Percentiles rank a stretch among this genome's conserved stretches.
These are phyloP conservation scores for Rhynchotus rufescens DNA, from an alignment of 2,797 vertebrate species.

Conservation along the genomic window DNA sequence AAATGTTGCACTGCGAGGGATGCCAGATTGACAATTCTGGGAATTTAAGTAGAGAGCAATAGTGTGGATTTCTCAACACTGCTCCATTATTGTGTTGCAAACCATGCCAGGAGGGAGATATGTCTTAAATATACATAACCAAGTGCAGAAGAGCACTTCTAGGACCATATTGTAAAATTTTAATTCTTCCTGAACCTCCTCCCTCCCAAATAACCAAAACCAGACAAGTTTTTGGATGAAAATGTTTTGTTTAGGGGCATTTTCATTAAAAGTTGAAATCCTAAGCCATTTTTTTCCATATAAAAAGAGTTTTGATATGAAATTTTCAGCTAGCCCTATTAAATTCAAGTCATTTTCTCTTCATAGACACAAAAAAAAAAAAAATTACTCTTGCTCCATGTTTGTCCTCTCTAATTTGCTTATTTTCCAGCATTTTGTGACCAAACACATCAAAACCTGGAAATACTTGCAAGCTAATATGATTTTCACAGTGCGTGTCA, in stretches of 20 bases:
- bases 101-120: constrained; percentile 58
- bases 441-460: neutral
- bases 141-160: constrained; percentile 48
- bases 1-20: constrained; percentile 33
- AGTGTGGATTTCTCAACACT: constrained; percentile 31
- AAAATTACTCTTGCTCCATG: neutral
- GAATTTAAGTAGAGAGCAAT: constrained; percentile 48
- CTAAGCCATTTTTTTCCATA: neutral
- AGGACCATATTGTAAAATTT: constrained; percentile 50
- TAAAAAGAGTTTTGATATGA: neutral
- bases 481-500: neutral
- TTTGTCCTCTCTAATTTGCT: neutral
- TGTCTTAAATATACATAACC: constrained; percentile 60
- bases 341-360: neutral
- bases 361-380: neutral
- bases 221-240: constrained; percentile 37
- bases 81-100: constrained; percentile 40
- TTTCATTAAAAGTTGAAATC: constrained; percentile 1
- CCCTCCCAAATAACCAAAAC: constrained; percentile 48
- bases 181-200: constrained; percentile 52
- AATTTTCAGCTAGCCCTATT: neutral
- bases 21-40: constrained; percentile 63
- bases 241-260: constrained; percentile 20
- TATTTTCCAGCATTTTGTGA: neutral
- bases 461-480: neutral